These are phyloP conservation scores for Drosophila ananassae DNA, from an alignment of 1,140 invertebrate species.

Conservation along the genomic window DNA sequence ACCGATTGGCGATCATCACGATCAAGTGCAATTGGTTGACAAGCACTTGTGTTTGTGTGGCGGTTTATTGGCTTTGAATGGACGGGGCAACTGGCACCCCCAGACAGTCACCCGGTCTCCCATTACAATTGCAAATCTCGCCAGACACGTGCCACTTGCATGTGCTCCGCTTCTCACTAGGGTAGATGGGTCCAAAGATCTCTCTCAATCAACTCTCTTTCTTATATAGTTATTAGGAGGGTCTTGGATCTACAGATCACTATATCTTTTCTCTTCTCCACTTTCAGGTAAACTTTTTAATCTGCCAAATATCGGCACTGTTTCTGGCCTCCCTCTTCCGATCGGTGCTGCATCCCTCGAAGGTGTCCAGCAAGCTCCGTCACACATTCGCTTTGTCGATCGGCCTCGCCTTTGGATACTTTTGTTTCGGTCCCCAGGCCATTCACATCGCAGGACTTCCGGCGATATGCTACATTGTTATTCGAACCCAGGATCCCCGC, in stretches of 20 bases:
- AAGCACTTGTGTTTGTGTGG: conserved; percentile 8
- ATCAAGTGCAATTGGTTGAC: conserved; percentile 50
- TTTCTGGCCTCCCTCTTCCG: conserved; percentile 90
- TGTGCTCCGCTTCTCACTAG: conserved; percentile 6
- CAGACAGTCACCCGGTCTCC: neutral
- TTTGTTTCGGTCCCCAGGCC: conserved; percentile 94
- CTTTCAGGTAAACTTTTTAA: conserved; percentile 92
- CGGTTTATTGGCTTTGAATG: neutral
- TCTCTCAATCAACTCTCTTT: neutral
- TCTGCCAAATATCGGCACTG: conserved; percentile 91
- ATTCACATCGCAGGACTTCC: conserved; percentile 91
- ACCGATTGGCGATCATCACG: conserved; percentile 20
- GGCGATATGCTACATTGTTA: conserved; percentile 90
- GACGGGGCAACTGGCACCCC: neutral
- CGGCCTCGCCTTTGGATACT: conserved; percentile 92
- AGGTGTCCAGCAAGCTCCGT: conserved; percentile 88
- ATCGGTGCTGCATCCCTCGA: conserved; percentile 88
- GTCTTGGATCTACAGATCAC: too few relatives aligned
- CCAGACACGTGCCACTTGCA: conserved; percentile 25
- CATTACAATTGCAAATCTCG: conserved; percentile 19
- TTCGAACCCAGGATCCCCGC: conserved; percentile 86
- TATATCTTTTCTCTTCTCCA: neutral
- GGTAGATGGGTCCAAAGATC: conserved; percentile 10
- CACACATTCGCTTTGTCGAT: conserved; percentile 90
- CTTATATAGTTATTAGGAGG: neutral